Evolutionary conservation across 1,140 invertebrate genomes (phyloP).

Genomic region (Danaus plexippus): DNA sequence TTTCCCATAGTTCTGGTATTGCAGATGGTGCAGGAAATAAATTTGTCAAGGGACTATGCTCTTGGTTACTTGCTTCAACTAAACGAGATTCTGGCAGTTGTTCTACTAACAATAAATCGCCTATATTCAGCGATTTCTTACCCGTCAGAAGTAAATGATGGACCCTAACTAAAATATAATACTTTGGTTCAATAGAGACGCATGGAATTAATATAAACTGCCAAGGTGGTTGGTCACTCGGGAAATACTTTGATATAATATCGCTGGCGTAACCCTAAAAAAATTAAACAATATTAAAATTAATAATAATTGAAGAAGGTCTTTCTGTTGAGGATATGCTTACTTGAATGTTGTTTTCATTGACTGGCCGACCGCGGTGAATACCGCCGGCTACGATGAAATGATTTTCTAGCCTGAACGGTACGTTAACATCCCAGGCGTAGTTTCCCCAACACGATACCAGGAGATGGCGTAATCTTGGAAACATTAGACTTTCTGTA

Average conservation of each 20-base stretch:
- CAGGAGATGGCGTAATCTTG: slow-evolving; percentile 73
- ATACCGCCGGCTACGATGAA: slow-evolving; percentile 74
- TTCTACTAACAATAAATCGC: slow-evolving; percentile 80
- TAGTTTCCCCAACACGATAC: slow-evolving; percentile 79
- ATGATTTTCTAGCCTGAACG: slow-evolving; percentile 81
- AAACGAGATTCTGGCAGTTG: slow-evolving; percentile 62
- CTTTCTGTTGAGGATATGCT: slow-evolving; percentile 3
- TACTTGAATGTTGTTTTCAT: slow-evolving; percentile 82
- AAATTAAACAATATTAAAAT: slow-evolving; percentile 1
- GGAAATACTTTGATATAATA: slow-evolving; percentile 82
- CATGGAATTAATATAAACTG: slow-evolving; percentile 83
- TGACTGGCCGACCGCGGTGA: slow-evolving; percentile 78
- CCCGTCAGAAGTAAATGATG: slow-evolving; percentile 82
- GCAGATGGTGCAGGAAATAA: slow-evolving; percentile 76
- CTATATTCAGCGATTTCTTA: slow-evolving; percentile 78
- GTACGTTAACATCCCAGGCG: slow-evolving; percentile 73
- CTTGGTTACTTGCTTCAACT: slow-evolving; percentile 28
- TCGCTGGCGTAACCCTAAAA: slow-evolving; percentile 84
- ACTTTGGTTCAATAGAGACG: slow-evolving; percentile 72
- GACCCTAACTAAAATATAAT: slow-evolving; percentile 81
- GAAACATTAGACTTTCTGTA: slow-evolving; percentile 73
- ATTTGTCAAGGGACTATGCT: slow-evolving; percentile 71
- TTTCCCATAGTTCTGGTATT: slow-evolving; percentile 77
- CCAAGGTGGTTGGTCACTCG: slow-evolving; percentile 80
- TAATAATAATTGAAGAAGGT: background rate